phyloP scores from a whole-genome alignment of 2,113 vertebrate genomes.

The Pungitius pungitius region DNA sequence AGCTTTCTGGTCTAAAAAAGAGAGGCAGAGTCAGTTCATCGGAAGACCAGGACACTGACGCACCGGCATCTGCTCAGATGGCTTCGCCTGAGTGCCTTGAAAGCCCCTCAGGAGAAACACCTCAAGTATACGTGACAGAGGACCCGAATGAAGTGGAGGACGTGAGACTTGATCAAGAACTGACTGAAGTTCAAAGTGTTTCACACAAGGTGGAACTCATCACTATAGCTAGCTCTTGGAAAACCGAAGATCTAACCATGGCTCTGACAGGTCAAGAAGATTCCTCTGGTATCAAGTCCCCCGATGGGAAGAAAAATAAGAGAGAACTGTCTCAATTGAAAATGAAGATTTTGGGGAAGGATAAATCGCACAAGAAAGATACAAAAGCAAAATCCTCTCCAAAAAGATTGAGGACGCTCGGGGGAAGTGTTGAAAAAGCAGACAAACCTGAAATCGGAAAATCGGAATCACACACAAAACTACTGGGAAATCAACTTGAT shows the following conservation, averaged over 20 bases:
- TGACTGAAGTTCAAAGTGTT: constrained; percentile 38
- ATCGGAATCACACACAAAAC: constrained; percentile 45
- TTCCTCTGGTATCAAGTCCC: constrained; percentile 47
- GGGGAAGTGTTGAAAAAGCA: constrained; percentile 63
- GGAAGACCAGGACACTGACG: constrained; percentile 74
- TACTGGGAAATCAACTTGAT: constrained; percentile 43
- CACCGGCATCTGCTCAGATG: constrained; percentile 36
- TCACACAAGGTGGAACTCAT: constrained; percentile 75
- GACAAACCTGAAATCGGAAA: constrained; percentile 57
- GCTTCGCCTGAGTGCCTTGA: constrained; percentile 60
- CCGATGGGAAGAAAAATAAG: constrained; percentile 73
- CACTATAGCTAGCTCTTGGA: constrained; percentile 72
- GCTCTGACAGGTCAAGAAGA: constrained; percentile 55
- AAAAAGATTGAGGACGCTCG: constrained; percentile 70
- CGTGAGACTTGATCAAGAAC: constrained; percentile 44
- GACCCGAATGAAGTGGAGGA: constrained; percentile 36
- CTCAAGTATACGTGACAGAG: constrained; percentile 45
- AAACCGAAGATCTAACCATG: constrained; percentile 73
- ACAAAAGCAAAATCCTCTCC: constrained; percentile 63
- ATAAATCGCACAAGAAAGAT: constrained; percentile 70
- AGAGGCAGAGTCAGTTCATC: constrained; percentile 77
- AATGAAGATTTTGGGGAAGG: constrained; percentile 73
- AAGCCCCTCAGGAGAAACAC: constrained; percentile 49
- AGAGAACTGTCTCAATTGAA: constrained; percentile 79
- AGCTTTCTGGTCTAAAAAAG: constrained; percentile 67